A percentile compares a stretch with the other conserved stretches of the same genome.
Evolutionary conservation across 2,888 invertebrate genomes (phyloP).

Genomic region (Tenthredo scrophulariae): DNA sequence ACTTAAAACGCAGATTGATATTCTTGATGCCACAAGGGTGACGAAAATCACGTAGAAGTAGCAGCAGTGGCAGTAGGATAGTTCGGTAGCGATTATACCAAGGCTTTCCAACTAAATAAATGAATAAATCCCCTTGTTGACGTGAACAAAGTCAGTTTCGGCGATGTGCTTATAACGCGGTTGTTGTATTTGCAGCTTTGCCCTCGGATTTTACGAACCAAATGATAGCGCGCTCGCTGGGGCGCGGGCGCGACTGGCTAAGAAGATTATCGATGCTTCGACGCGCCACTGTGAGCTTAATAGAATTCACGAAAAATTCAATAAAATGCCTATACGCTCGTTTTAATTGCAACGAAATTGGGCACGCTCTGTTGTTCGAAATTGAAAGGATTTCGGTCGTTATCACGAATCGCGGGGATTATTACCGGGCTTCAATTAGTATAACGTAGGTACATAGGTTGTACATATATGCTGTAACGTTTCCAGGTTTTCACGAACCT

Average conservation of each 20-base stretch:
- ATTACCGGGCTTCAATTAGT: slow-evolving; percentile 34
- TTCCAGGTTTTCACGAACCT: too few relatives aligned
- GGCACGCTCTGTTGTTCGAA: slow-evolving; percentile 40
- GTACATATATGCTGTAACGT: background rate
- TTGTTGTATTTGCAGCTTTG: slow-evolving; percentile 45
- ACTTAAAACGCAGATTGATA: background rate
- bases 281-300: slow-evolving; percentile 60
- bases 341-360: slow-evolving; percentile 64
- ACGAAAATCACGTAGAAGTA: background rate
- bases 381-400: slow-evolving; percentile 36
- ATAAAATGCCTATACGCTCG: slow-evolving; percentile 63
- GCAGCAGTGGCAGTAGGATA: background rate
- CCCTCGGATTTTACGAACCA: slow-evolving; percentile 58
- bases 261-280: slow-evolving; percentile 63
- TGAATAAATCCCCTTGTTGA: slow-evolving; percentile 44
- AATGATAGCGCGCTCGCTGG: slow-evolving; percentile 48
- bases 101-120: slow-evolving; percentile 32
- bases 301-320: slow-evolving; percentile 65
- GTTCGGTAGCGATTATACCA: background rate
- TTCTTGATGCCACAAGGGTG: background rate
- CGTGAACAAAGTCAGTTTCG: slow-evolving; percentile 34
- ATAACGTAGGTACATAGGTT: background rate
- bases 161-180: slow-evolving; percentile 39
- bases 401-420: slow-evolving; percentile 37
- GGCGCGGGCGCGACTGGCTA: slow-evolving; percentile 48